These are phyloP conservation scores for Poicephalus meyeri DNA, from an alignment of 2,113 vertebrate species.

Conservation along the genomic window DNA sequence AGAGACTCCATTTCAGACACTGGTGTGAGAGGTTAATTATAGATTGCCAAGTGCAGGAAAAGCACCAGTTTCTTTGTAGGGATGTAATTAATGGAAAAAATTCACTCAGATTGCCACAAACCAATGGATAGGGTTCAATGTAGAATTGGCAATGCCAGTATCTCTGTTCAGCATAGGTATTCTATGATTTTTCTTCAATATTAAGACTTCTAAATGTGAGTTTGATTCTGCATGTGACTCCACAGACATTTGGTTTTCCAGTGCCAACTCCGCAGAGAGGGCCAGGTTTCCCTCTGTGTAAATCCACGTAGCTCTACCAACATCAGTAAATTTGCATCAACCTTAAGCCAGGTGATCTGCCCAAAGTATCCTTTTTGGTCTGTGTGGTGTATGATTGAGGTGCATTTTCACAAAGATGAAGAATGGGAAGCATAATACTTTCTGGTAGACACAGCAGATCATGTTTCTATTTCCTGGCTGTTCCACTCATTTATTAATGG, in stretches of 20 bases:
- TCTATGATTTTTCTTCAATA: not conserved
- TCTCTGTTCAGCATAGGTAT: not conserved
- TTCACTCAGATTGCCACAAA: not conserved
- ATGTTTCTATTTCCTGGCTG: not conserved
- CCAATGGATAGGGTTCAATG: not conserved
- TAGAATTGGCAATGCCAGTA: not conserved
- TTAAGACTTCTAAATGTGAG: not conserved
- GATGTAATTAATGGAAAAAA: not conserved
- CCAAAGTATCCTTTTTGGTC: not conserved
- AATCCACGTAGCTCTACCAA: not conserved
- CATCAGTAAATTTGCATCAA: not conserved
- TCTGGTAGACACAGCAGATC: not conserved
- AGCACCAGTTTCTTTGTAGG: not conserved
- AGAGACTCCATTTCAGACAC: not conserved
- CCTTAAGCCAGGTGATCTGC: not conserved
- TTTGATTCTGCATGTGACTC: not conserved
- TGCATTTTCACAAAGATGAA: not conserved
- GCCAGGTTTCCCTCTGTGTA: not conserved
- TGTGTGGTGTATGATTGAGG: accelerated
- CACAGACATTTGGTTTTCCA: not conserved
- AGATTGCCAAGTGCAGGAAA: not conserved
- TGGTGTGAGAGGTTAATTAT: not conserved
- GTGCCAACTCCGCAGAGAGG: not conserved
- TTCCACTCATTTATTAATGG: not conserved
- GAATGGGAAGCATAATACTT: not conserved